phyloP scores from a whole-genome alignment of 1,140 invertebrate species.

The Dreissena polymorpha region DNA sequence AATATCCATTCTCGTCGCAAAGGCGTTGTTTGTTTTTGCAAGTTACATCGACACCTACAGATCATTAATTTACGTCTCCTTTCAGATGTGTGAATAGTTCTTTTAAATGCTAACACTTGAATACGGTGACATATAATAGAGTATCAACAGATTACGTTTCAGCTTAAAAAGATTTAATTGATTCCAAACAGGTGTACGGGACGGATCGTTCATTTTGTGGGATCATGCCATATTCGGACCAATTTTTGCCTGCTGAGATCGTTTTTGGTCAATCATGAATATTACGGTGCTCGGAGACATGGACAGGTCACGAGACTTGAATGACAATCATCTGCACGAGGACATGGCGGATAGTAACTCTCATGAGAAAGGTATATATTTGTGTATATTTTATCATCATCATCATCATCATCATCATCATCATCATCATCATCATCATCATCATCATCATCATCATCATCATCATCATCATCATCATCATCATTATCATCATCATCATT shows the following conservation, averaged over 20 bases:
- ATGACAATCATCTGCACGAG: conserved; percentile 41
- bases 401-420: neutral
- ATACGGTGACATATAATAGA: too few relatives aligned
- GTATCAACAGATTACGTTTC: too few relatives aligned
- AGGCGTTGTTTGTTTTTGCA: too few relatives aligned
- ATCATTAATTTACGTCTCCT: too few relatives aligned
- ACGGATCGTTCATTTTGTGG: too few relatives aligned
- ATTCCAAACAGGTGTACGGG: too few relatives aligned
- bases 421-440: neutral
- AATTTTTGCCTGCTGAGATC: too few relatives aligned
- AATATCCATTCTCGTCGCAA: neutral
- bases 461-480: neutral
- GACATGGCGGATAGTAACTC: neutral
- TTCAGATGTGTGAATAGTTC: too few relatives aligned
- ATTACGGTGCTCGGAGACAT: neutral
- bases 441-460: neutral
- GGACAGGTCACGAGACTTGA: conserved; percentile 32
- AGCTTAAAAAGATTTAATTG: too few relatives aligned
- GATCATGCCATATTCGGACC: too few relatives aligned
- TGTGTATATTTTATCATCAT: neutral
- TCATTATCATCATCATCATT: neutral
- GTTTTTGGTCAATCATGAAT: neutral
- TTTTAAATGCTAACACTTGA: too few relatives aligned
- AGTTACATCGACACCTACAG: too few relatives aligned
- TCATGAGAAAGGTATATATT: conserved; percentile 12